Evolutionary conservation across 2,113 vertebrate genomes (phyloP).

Genomic region (Indicator maculatus): DNA sequence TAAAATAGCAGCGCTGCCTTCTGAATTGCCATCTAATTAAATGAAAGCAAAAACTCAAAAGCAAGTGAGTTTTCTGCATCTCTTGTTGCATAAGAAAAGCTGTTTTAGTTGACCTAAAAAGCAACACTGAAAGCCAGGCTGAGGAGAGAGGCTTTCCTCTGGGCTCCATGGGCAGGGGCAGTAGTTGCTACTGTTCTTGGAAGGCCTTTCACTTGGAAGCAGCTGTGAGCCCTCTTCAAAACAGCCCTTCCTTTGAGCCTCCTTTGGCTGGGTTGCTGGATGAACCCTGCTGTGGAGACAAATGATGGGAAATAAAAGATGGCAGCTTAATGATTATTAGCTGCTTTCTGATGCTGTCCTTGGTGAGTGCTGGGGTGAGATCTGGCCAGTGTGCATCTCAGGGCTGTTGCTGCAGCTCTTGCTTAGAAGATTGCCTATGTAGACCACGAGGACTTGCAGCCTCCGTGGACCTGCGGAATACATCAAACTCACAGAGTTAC

Average conservation of each 20-base stretch:
- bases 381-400: accelerated
- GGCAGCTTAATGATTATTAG: conserved; percentile 56
- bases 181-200: conserved; percentile 44
- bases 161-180: neutral
- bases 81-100: conserved; percentile 58
- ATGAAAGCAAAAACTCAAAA: conserved; percentile 38
- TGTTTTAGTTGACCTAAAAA: conserved; percentile 66
- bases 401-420: neutral
- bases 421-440: neutral
- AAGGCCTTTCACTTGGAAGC: conserved; percentile 41
- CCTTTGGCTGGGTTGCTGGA: conserved; percentile 2
- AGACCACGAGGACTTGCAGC: neutral
- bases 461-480: neutral
- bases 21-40: conserved; percentile 62
- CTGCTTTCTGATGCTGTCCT: neutral
- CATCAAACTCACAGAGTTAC: neutral
- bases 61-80: conserved; percentile 21
- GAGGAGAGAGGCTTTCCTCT: conserved; percentile 16
- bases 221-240: conserved; percentile 53
- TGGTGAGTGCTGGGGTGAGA: neutral
- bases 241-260: conserved; percentile 51
- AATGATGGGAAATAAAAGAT: conserved; percentile 66
- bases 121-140: conserved; percentile 10
- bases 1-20: conserved; percentile 18
- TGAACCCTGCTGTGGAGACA: conserved; percentile 60